Conservation (phyloP, 1,140 invertebrate genomes). For the Drosophila lini region DNA sequence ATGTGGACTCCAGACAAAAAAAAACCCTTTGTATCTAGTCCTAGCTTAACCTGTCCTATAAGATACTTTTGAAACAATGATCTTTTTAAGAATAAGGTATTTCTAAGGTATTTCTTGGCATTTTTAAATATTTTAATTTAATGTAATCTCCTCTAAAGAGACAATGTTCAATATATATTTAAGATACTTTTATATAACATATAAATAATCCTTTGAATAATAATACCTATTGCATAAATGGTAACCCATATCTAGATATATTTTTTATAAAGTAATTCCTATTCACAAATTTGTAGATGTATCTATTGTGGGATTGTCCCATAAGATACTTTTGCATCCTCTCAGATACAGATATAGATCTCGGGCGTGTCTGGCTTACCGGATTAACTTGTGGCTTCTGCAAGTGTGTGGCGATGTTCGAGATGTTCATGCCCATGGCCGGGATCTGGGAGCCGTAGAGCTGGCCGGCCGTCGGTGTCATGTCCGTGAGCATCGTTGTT, state of each 20-base stretch:
- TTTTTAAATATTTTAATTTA: background rate
- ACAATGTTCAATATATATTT: too few species aligned
- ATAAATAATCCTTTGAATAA: too few species aligned
- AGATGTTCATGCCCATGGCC: slow-evolving; percentile 86
- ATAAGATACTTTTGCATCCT: background rate
- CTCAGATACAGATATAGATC: background rate
- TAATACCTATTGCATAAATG: too few species aligned
- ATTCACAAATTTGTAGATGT: background rate
- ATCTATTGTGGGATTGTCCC: background rate
- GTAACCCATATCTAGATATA: background rate
- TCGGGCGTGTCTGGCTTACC: slow-evolving; percentile 59
- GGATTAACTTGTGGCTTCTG: slow-evolving; percentile 84
- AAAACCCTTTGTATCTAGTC: background rate
- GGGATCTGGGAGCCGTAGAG: slow-evolving; percentile 86
- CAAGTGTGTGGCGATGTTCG: slow-evolving; percentile 83
- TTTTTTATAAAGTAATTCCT: background rate
- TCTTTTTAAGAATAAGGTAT: background rate
- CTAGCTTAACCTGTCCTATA: background rate
- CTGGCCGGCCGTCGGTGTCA: slow-evolving; percentile 86
- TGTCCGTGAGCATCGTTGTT: slow-evolving; percentile 85
- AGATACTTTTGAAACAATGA: background rate
- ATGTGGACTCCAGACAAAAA: background rate
- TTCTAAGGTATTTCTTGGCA: background rate
- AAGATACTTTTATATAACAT: too few species aligned
- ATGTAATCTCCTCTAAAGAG: too few species aligned